Conservation (phyloP, 2,797 vertebrate species). For the Myotis planiceps region DNA sequence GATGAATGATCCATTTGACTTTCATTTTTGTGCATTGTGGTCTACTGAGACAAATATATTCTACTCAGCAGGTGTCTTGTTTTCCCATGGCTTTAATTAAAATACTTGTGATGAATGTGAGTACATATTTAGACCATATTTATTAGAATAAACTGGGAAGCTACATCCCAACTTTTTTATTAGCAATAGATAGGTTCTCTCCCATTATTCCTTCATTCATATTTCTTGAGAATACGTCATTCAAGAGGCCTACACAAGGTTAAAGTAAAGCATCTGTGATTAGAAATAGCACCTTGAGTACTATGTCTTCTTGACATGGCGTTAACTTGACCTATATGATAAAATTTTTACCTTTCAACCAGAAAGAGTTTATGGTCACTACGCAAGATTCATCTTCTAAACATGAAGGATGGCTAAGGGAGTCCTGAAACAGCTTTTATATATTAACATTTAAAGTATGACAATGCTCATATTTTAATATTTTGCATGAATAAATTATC, state of each 20-base stretch:
- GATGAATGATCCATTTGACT: not conserved
- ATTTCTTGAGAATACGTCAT: not conserved
- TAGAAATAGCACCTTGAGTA: not conserved
- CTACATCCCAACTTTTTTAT: not conserved
- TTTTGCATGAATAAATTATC: conserved; percentile 10
- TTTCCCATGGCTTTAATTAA: not conserved
- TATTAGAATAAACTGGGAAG: not conserved
- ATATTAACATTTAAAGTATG: conserved; percentile 13
- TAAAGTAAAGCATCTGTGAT: not conserved
- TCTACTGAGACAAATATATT: not conserved
- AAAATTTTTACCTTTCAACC: not conserved
- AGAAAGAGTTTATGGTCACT: not conserved
- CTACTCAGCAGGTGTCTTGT: not conserved
- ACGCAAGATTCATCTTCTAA: not conserved
- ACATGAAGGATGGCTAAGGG: not conserved
- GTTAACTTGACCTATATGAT: not conserved
- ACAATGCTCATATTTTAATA: not conserved
- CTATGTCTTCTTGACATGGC: not conserved
- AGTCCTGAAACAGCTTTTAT: not conserved
- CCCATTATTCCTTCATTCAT: not conserved
- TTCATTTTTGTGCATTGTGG: not conserved
- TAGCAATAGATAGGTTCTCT: not conserved
- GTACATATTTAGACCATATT: not conserved
- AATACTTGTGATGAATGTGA: not conserved
- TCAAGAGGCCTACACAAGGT: not conserved